A percentile compares a stretch with the other conserved stretches of the same genome.
phyloP scores from a whole-genome alignment of 2,888 invertebrate genomes.

The Protula sp. region DNA sequence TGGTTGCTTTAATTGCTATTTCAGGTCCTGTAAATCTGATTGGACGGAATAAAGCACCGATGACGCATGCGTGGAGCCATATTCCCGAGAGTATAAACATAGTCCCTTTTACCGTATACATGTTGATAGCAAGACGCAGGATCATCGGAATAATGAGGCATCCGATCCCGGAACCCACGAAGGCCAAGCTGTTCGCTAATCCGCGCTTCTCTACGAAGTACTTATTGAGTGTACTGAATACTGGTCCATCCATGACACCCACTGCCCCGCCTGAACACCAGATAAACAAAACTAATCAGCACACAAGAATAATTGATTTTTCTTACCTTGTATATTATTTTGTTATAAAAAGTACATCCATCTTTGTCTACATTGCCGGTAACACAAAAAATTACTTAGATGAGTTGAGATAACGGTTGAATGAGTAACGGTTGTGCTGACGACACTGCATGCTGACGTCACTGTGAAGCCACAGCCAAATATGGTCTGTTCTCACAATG shows the following conservation, averaged over 20 bases:
- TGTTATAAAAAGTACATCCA: no score
- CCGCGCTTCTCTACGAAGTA: background rate
- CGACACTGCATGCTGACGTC: no score
- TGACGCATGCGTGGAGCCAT: background rate
- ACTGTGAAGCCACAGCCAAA: no score
- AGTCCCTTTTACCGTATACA: background rate
- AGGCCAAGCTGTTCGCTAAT: background rate
- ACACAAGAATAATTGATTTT: no score
- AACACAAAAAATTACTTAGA: no score
- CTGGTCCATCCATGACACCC: background rate
- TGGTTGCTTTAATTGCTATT: background rate
- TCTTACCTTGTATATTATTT: no score
- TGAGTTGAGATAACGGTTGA: no score
- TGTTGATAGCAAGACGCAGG: background rate
- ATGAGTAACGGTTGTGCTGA: no score
- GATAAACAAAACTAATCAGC: no score
- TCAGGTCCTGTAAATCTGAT: background rate
- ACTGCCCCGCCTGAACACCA: background rate
- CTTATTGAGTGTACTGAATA: background rate
- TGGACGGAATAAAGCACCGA: background rate
- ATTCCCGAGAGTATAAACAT: background rate
- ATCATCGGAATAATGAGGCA: background rate
- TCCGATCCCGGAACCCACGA: background rate
- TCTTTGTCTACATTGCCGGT: no score
- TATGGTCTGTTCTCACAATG: no score